These are phyloP conservation scores for Zaprionus ghesquierei DNA, from an alignment of 1,140 invertebrate genomes.

Conservation along the genomic window DNA sequence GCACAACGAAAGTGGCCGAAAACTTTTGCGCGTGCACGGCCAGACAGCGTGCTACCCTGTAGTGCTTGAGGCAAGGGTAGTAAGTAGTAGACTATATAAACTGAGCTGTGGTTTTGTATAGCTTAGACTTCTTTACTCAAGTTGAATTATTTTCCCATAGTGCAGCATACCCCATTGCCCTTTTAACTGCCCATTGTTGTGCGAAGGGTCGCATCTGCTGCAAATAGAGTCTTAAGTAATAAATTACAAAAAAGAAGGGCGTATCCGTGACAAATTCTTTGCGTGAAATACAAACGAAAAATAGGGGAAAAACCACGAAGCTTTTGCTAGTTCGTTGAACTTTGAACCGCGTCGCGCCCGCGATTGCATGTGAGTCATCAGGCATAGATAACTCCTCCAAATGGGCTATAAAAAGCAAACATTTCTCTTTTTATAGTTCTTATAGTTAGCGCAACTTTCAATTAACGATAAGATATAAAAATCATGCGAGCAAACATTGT, in stretches of 20 bases:
- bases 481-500: neutral
- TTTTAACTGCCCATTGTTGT: neutral
- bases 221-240: slow-evolving; percentile 68
- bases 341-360: slow-evolving; percentile 31
- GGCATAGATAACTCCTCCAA: neutral
- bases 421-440: neutral
- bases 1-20: slow-evolving; percentile 49
- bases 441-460: neutral
- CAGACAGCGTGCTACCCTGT: slow-evolving; percentile 5
- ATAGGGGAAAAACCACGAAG: neutral
- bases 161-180: neutral
- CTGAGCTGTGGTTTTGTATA: too few relatives aligned
- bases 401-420: neutral
- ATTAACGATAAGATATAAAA: neutral
- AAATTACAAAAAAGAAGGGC: slow-evolving; percentile 66
- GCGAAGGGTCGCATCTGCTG: slow-evolving; percentile 24
- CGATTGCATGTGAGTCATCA: slow-evolving; percentile 13
- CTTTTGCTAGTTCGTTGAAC: slow-evolving; percentile 53
- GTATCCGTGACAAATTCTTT: slow-evolving; percentile 57
- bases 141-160: too few relatives aligned
- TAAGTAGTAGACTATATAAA: neutral
- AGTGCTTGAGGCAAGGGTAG: neutral
- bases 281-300: slow-evolving; percentile 13
- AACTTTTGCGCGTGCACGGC: slow-evolving; percentile 3
- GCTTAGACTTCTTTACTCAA: too few relatives aligned